phyloP scores from a whole-genome alignment of 2,797 vertebrate genomes.

The Typhlichthys eigenmanni region DNA sequence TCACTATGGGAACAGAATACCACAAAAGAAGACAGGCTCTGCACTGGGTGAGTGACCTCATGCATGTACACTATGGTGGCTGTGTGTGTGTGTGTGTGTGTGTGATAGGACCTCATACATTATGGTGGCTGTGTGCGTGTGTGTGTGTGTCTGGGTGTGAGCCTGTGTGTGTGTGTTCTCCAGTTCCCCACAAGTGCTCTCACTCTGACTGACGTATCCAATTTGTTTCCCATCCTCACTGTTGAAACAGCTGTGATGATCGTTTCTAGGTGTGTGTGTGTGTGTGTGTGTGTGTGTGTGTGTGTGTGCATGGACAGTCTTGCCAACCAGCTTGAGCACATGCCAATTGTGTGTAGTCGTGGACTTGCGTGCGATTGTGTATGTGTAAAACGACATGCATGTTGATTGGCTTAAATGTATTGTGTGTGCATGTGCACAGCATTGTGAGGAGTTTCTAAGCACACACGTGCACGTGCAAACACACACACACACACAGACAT shows the following conservation, averaged over 20 bases:
- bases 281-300: slow-evolving; percentile 5
- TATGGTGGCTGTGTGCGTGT: neutral
- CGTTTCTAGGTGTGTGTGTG: neutral
- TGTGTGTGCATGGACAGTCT: neutral
- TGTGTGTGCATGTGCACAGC: neutral
- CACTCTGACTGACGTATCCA: slow-evolving; percentile 15
- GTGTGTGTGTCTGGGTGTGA: neutral
- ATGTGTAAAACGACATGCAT: neutral
- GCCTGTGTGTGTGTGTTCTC: neutral
- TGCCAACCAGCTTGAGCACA: too few relatives aligned
- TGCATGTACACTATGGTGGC: too few relatives aligned
- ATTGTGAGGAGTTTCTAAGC: neutral
- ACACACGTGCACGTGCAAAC: too few relatives aligned
- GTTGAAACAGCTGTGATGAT: slow-evolving; percentile 38
- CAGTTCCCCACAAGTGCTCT: neutral
- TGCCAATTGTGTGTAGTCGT: neutral
- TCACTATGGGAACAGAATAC: too few relatives aligned
- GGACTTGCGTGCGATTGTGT: neutral
- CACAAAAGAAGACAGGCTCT: too few relatives aligned
- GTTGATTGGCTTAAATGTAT: neutral
- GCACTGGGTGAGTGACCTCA: too few relatives aligned
- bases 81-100: neutral
- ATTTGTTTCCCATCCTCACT: slow-evolving; percentile 24
- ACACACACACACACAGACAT: neutral
- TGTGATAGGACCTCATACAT: neutral